Conservation (phyloP, 2,888 invertebrate species). For the Ophraella communa region DNA sequence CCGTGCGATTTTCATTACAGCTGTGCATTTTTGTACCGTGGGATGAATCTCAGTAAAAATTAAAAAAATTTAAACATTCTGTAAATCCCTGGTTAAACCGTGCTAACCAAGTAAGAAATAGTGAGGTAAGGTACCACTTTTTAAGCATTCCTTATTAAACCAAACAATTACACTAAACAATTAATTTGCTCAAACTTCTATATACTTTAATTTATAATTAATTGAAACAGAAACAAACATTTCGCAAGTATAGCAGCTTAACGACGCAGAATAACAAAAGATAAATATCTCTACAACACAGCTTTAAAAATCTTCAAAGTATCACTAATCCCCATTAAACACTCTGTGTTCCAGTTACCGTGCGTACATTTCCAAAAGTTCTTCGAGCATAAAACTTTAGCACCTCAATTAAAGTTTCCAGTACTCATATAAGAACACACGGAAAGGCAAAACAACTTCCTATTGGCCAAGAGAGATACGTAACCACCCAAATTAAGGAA, state of each 20-base stretch:
- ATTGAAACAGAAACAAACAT: neutral
- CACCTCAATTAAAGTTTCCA: slow-evolving; percentile 33
- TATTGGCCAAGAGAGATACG: slow-evolving; percentile 24
- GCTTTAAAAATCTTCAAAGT: slow-evolving; percentile 17
- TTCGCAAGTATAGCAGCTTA: neutral
- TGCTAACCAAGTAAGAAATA: too few species aligned
- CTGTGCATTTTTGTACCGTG: too few species aligned
- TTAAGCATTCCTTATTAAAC: too few species aligned
- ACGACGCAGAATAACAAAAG: slow-evolving; percentile 6
- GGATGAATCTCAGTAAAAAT: too few species aligned
- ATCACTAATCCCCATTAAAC: slow-evolving; percentile 23
- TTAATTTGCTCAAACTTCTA: too few species aligned
- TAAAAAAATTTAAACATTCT: too few species aligned
- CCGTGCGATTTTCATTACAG: too few species aligned
- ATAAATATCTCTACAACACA: slow-evolving; percentile 1
- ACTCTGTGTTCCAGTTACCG: slow-evolving; percentile 18
- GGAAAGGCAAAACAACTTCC: slow-evolving; percentile 16
- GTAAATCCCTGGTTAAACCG: too few species aligned
- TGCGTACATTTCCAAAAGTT: slow-evolving; percentile 23
- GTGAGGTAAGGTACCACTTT: too few species aligned
- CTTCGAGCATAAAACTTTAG: slow-evolving; percentile 26
- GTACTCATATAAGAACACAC: slow-evolving; percentile 28
- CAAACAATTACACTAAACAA: too few species aligned
- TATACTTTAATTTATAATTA: neutral
- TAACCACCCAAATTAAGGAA: slow-evolving; percentile 44